phyloP scores from a whole-genome alignment of 2,113 vertebrate genomes.

The Tinamus guttatus region DNA sequence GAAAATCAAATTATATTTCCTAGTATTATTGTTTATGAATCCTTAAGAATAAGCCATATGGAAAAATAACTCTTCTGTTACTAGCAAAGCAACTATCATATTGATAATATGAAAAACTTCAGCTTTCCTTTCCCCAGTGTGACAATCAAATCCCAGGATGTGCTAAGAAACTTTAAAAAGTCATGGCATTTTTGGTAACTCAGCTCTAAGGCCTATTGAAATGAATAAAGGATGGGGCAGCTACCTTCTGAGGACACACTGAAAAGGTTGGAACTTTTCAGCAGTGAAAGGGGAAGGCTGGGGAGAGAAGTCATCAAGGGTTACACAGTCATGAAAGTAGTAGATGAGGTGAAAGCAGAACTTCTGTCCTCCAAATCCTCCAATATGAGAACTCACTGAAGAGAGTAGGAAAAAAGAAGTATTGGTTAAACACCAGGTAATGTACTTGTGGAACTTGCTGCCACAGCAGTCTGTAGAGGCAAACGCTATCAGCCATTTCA shows the following conservation, averaged over 20 bases:
- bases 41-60: background rate
- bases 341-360: background rate
- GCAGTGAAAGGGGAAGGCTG: background rate
- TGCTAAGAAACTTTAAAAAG: background rate
- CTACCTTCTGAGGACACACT: background rate
- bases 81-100: background rate
- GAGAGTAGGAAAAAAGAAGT: background rate
- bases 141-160: background rate
- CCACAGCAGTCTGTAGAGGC: background rate
- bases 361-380: background rate
- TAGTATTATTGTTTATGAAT: background rate
- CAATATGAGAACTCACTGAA: background rate
- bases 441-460: background rate
- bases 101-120: background rate
- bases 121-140: background rate
- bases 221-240: background rate
- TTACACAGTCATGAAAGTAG: fast-evolving
- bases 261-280: background rate
- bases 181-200: background rate
- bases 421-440: background rate
- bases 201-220: background rate
- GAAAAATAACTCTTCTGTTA: background rate
- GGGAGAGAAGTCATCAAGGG: background rate
- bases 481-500: background rate
- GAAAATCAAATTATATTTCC: background rate